Base-by-base conservation (phyloP, 2,797 vertebrate genomes). In the Poeciliopsis infans region DNA sequence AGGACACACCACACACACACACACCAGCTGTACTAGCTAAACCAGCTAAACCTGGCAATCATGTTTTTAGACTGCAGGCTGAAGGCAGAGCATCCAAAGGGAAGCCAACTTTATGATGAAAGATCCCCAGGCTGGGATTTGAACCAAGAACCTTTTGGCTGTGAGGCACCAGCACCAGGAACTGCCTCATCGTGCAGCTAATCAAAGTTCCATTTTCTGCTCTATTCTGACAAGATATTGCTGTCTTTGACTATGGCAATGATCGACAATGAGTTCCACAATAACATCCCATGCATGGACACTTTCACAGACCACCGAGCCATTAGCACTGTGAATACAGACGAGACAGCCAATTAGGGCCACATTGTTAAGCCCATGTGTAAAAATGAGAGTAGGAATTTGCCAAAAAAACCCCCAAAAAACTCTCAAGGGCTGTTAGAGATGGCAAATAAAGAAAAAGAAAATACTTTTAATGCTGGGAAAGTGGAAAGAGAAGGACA, bases 271-370 rank as follows among this genome's bases (percentile, higher is more conserved):
- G 16, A 61, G 76, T 73, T 61, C 0, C 13, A 79, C 69, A 73
- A 86, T 82, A 49, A 78, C 66, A 20, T 83, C 77, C 78, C 75
- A 46, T 72, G 76, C 79, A 81, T 77, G 83, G 83, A 91, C 86
- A 89, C 79, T 88, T 83, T 85, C 39, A 74, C 71, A 88, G 83
- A 90, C 80, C 5, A 5, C 2, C 36, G 85, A 88, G 82, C 82
- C 88, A 90, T 94, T 91, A 91, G 76, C 83, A 83, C 72, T 64
- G n/a, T 82, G 89, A 90, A 91, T 85, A 79, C 79, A 88, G 68
- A 85, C 87, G 85, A 91, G 85, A 74, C 82, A 85, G 79, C 85
- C 90, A 93, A 90, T 93, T 92, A 93, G 74, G 78, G 77, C 57
- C 39, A 49, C 76, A 23, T 53, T 61, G 82, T 84, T 86, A 85